Evolutionary conservation across 2,113 vertebrate genomes (phyloP), one percentile per base, ranked within the genome.

Genomic region (Tapirus terrestris): DNA sequence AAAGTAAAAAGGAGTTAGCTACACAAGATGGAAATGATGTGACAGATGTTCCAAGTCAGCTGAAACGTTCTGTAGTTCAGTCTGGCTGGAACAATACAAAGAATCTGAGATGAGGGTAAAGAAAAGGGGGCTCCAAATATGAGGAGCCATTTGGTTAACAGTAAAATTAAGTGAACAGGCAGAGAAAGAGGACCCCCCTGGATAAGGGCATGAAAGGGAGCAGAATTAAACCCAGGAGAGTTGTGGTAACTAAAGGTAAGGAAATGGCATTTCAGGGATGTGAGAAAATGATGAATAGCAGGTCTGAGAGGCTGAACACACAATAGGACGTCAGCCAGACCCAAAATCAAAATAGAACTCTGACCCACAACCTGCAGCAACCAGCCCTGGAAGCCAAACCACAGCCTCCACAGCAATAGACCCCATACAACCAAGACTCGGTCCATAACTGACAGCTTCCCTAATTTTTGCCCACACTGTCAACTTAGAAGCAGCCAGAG

Each of bases 391-490:
- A 60, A 33, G 18, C 56, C 56, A 29, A 39, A 45, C 14, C 65
- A 67, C 45, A 25, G 14, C 20, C 45, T 73, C 65, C 51, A 10
- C 10, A n/a, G 9, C n/a, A 16, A 39, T 8, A 36, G 63, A 17
- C 9, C 13, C 6, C 33, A 1, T 11, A 8, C 3, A 5, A 39
- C 53, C 75, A 39, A 20, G 12, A 12, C 23, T 17, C 7, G 0
- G 0, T 23, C 63, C 13, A 20, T 6, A 48, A 36, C 17, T 17
- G 12, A 27, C n/a, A n/a, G 68, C 21, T 18, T 45, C 53, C 31
- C 23, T 36, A 33, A 9, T 6, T 36, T 36, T 33, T 27, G 25
- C 72, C 56, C 14, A 29, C 18, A 27, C 9, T 77, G 61, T 65
- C 53, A 53, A 13, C 8, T 61, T n/a, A 29, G 8, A 68, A n/a